These are phyloP conservation scores for Aptenodytes forsteri DNA, from an alignment of 2,113 vertebrate species.

Conservation along the genomic window DNA sequence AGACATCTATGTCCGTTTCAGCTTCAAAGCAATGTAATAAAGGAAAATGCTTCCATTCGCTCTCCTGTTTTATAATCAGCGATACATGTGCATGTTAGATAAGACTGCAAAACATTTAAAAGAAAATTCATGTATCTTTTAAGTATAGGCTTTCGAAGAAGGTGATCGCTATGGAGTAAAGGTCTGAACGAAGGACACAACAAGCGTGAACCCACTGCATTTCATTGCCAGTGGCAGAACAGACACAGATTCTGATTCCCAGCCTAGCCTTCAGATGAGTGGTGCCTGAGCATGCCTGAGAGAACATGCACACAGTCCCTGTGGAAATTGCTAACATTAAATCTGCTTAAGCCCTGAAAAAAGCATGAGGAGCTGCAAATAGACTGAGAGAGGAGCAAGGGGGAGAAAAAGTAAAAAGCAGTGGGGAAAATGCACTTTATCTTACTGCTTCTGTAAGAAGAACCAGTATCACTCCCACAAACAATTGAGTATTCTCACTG, in stretches of 20 bases:
- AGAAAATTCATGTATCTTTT: not conserved
- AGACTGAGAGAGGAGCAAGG: not conserved
- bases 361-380: not conserved
- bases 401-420: not conserved
- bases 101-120: not conserved
- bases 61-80: not conserved
- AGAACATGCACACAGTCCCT: not conserved
- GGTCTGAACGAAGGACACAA: not conserved
- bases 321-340: constrained; percentile 10
- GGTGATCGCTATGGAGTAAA: not conserved
- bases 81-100: not conserved
- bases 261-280: not conserved
- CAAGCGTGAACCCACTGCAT: not conserved
- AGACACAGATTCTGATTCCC: not conserved
- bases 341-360: constrained; percentile 9
- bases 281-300: not conserved
- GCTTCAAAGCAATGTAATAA: not conserved
- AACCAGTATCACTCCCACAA: not conserved
- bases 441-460: not conserved
- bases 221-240: not conserved
- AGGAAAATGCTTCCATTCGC: not conserved
- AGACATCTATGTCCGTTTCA: not conserved
- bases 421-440: not conserved
- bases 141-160: not conserved
- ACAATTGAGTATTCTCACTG: not conserved